Evolutionary conservation across 2,888 invertebrate genomes (phyloP), one percentile per base, ranked within the genome.

Genomic region (Apamea crenata): DNA sequence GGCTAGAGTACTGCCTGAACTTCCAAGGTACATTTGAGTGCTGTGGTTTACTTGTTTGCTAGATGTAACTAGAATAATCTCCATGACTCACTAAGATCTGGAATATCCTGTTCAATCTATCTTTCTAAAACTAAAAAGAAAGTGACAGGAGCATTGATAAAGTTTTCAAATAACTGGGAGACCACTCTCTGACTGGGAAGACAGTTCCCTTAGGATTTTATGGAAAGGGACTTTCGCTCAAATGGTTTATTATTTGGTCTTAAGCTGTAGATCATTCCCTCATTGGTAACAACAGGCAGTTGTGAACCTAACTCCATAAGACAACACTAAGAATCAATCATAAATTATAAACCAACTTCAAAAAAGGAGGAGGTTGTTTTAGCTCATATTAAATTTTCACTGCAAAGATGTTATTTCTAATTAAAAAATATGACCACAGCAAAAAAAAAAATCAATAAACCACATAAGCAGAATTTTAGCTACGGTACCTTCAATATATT

Each of bases 1-100:
- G 21, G 21, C 29, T 8, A 25, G 3, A 29, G 25, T 36, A 53
- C 44, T 53, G 14, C 50, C 25, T 67, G 21, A 25, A 61, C 8
- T 68, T 40, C 12, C 25, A 65, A 63, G 63, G 16, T 47, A 36
- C 25, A 4, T 29, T 16, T 65, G 8, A 32, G 5, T 32, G 16
- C 18, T 65, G 25, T 59, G 47, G 12, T 78, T 78, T 56, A n/a
- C 21, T 25, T 29, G n/a, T 80, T 25, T 47, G 18, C 14, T 29
- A 50, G 25, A 50, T 1, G 50, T 16, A 44, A 70, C 25, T 80
- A 40, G 10, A 25, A n/a, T 18, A 36, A 40, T 40, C 12, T n/a
- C 12, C n/a, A 56, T 32, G 3, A n/a, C 50, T n/a, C 14, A 44
- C 21, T 36, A 16, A 7, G 1, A 14, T 50, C 25, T 36, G 47